Evolutionary conservation across 2,888 invertebrate genomes (phyloP), one percentile per base, ranked within the genome.

Genomic region (Athetis lepigone): DNA sequence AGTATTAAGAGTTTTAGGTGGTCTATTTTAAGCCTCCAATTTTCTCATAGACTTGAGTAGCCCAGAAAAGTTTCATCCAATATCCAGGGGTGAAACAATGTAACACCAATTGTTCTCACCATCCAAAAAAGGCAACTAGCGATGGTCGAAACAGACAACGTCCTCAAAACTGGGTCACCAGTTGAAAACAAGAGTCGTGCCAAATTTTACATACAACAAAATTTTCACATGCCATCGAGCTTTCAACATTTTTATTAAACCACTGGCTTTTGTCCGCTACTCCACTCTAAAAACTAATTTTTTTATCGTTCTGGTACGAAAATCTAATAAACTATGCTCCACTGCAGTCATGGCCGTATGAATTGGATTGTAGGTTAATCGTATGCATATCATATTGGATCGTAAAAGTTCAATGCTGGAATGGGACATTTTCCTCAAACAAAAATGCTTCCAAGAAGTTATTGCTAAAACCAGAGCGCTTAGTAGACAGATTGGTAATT

Each of bases 241-340:
- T 66, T 58, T 72, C 76, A 81, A 85, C 81, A 82, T 84, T 88
- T 89, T 87, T 88, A 89, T 87, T 85, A 83, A 85, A 79, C 80
- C 77, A 74, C 46, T 68, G 49, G 42, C 75, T 60, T 59, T 55
- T 55, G 54, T 60, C 40, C 78, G 82, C 81, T 68, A 79, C 77
- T 78, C 78, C 79, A 73, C 79, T 84, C 80, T 79, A 75, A 60
- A 59, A 82, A 83, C 68, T 33, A 81, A 77, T 80, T 79, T 85
- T 86, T 74, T 68, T 73, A 52, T 67, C 37, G 25, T 39, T 16
- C 11, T 39, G 51, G 9, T 52, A 43, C 37, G 21, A 36, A 52
- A 86, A 84, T 80, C 82, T 85, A 87, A 87, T 85, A 85, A 83
- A 85, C 84, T 81, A 82, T 84, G 70, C 18, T 52, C 13, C 57